Evolutionary conservation across 2,888 invertebrate genomes (phyloP), one percentile per base, ranked within the genome.

Genomic region (Nesidiocoris tenuis): DNA sequence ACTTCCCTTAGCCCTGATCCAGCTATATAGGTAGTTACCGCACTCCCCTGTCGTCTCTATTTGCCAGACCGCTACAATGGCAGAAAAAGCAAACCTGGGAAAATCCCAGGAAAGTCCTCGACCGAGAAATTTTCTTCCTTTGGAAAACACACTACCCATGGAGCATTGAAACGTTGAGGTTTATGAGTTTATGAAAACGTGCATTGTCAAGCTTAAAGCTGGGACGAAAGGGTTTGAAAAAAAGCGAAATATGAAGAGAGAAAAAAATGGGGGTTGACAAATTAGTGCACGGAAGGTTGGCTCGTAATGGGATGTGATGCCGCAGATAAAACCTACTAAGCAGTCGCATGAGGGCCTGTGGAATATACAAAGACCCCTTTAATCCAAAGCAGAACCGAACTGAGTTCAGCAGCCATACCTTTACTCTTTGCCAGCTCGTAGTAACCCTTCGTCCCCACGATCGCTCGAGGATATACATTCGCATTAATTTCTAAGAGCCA

Each of bases 261-360:
- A 25, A 65, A 65, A 65, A 65, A 39, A 65, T 39, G 65, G 24
- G 65, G 39, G 65, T 65, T 39, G 19, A 65, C 65, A 12, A 65
- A 65, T 65, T 65, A 65, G 39, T 25, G 65, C 39, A 65, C 65
- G 65, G 23, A 18, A 65, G 65, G 65, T 24, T 65, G 65, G 39
- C 2, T 65, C 39, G 65, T 65, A 65, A 65, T 39, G 39, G 65
- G 65, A 17, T 17, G 65, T 39, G 65, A 65, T 39, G 39, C 65
- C 65, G 65, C 65, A 39, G 65, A 65, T 65, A 65, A 39, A 39
- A 24, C 65, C 17, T 18, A 19, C 24, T 39, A 24, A 65, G 25
- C 39, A 39, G 39, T 39, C 25, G 65, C 18, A 65, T 65, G 65
- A 65, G 65, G 65, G 65, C 65, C 17, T 18, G 25, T 17, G 65